These are phyloP conservation scores for Quadroppia sp. DNA, from an alignment of 2,888 invertebrate genomes.

Conservation along the genomic window DNA sequence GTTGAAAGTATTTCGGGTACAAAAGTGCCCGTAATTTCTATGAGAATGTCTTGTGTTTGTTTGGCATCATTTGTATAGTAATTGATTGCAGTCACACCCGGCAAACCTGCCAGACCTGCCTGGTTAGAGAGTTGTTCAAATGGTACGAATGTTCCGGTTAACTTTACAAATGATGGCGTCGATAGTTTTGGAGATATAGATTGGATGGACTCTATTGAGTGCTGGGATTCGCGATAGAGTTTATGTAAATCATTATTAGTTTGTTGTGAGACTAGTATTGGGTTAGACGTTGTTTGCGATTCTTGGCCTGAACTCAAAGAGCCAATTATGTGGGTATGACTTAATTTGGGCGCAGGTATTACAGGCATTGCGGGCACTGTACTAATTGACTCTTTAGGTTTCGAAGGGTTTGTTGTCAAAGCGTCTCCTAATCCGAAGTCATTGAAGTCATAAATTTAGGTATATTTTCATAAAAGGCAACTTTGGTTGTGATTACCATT, in stretches of 20 bases:
- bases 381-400: slow-evolving; percentile 31
- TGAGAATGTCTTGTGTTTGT: slow-evolving; percentile 11
- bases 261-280: slow-evolving; percentile 18
- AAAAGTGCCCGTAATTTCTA: slow-evolving; percentile 42
- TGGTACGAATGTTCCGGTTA: slow-evolving; percentile 42
- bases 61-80: slow-evolving; percentile 1
- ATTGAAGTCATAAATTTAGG: slow-evolving; percentile 17
- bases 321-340: slow-evolving; percentile 24
- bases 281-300: slow-evolving; percentile 10
- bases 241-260: too few relatives aligned
- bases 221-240: neutral
- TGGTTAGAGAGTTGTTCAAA: slow-evolving; percentile 32
- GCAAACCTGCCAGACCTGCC: neutral
- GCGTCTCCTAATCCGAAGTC: slow-evolving; percentile 16
- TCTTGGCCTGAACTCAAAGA: slow-evolving; percentile 28
- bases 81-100: slow-evolving; percentile 7
- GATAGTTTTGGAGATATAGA: neutral
- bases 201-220: neutral
- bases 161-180: slow-evolving; percentile 33
- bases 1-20: slow-evolving; percentile 36
- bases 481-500: slow-evolving; percentile 8
- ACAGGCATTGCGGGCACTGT: neutral
- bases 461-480: slow-evolving; percentile 29
- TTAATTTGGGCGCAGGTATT: slow-evolving; percentile 12
- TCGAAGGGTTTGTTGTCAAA: slow-evolving; percentile 21